Evolutionary conservation across 1,140 invertebrate species (phyloP).

Genomic region (Camponotus pennsylvanicus): DNA sequence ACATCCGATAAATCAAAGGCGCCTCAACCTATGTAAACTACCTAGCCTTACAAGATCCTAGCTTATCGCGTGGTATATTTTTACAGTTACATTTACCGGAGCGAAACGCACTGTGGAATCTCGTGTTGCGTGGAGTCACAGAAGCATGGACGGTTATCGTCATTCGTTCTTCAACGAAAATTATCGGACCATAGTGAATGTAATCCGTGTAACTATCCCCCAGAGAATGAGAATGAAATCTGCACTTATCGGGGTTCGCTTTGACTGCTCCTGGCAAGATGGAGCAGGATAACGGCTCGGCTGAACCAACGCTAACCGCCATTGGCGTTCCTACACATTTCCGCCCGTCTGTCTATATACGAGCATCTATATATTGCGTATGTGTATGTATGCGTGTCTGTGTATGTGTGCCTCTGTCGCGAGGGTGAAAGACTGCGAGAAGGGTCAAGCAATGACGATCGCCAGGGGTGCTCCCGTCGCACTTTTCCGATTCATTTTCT

Average conservation of each 20-base stretch:
- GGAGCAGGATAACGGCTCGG: conserved; percentile 45
- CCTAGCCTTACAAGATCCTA: conserved; percentile 20
- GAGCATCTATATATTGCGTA: not conserved
- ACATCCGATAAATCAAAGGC: conserved; percentile 53
- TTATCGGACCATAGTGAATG: conserved; percentile 78
- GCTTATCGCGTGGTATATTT: conserved; percentile 50
- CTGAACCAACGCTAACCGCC: conserved; percentile 59
- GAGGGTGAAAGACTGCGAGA: conserved; percentile 67
- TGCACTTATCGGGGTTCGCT: conserved; percentile 77
- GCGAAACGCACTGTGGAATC: conserved; percentile 46
- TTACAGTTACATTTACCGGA: conserved; percentile 55
- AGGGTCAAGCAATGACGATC: conserved; percentile 77
- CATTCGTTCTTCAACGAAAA: conserved; percentile 77
- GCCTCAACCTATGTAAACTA: conserved; percentile 2
- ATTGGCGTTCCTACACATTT: conserved; percentile 45
- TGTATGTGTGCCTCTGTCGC: conserved; percentile 23
- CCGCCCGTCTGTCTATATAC: not conserved
- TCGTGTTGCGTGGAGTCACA: conserved; percentile 36
- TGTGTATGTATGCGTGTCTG: not conserved
- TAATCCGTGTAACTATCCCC: conserved; percentile 80
- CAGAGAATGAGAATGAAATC: conserved; percentile 77
- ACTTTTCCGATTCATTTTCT: conserved; percentile 81
- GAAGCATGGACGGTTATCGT: not conserved
- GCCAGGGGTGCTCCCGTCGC: conserved; percentile 75
- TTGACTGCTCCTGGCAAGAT: conserved; percentile 46